A percentile compares a stretch with the other conserved stretches of the same genome.
phyloP scores from a whole-genome alignment of 2,113 vertebrate genomes.

The Nasalis larvatus region DNA sequence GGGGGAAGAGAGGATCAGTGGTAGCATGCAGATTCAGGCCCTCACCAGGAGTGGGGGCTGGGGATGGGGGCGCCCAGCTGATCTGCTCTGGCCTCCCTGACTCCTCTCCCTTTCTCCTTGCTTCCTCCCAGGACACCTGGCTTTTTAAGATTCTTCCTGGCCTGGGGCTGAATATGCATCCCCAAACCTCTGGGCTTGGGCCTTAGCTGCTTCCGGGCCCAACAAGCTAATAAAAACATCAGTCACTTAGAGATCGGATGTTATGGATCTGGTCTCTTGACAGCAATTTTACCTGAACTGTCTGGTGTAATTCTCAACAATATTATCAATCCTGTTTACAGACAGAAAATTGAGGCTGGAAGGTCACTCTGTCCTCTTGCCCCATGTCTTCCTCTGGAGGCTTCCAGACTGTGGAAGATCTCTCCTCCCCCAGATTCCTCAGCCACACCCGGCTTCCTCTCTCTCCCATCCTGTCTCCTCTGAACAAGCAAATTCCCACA shows the following conservation, averaged over 20 bases:
- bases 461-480: not conserved
- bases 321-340: not conserved
- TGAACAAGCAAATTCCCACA: not conserved
- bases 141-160: not conserved
- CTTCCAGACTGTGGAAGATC: not conserved
- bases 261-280: not conserved
- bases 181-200: not conserved
- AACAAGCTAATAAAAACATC: not conserved
- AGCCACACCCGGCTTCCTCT: not conserved
- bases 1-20: not conserved
- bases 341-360: not conserved
- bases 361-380: no score
- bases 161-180: not conserved
- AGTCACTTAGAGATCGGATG: not conserved
- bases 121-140: not conserved
- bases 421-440: not conserved
- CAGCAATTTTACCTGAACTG: not conserved
- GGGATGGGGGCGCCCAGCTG: no score
- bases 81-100: not conserved
- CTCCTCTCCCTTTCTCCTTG: not conserved
- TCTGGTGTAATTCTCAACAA: not conserved
- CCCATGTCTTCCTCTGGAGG: not conserved
- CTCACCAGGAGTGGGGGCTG: not conserved
- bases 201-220: not conserved
- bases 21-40: not conserved